A percentile compares a stretch with the other conserved stretches of the same genome.
phyloP scores from a whole-genome alignment of 2,888 invertebrate species.

The Agrotis segetum region DNA sequence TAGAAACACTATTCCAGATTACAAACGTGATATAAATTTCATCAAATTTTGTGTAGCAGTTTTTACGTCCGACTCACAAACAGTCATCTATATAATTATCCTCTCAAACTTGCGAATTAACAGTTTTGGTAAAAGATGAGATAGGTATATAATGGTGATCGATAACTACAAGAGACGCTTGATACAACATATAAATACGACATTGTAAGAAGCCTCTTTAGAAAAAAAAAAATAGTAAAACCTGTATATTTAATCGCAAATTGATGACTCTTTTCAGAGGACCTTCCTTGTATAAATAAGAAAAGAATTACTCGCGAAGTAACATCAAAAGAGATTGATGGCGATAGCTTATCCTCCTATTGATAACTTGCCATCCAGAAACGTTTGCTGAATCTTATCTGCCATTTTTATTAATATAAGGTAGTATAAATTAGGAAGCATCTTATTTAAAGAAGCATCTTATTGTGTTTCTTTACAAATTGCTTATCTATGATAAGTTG shows the following conservation, averaged over 20 bases:
- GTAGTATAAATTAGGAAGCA: conserved; percentile 16
- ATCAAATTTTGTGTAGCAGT: too few relatives aligned
- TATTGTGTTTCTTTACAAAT: too few relatives aligned
- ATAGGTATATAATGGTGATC: too few relatives aligned
- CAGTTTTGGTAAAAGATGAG: too few relatives aligned
- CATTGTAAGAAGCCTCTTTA: not conserved
- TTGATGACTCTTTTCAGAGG: conserved; percentile 21
- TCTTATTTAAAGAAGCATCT: too few relatives aligned
- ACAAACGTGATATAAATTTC: too few relatives aligned
- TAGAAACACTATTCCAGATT: too few relatives aligned
- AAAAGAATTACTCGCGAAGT: conserved; percentile 33
- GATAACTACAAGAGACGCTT: not conserved
- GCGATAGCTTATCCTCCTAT: conserved; percentile 36
- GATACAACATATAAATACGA: not conserved
- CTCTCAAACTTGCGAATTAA: too few relatives aligned
- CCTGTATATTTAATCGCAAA: conserved; percentile 11
- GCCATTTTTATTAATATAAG: conserved; percentile 39
- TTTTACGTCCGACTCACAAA: too few relatives aligned
- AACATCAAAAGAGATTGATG: conserved; percentile 29
- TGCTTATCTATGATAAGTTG: too few relatives aligned
- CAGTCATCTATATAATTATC: too few relatives aligned
- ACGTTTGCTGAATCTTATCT: conserved; percentile 51
- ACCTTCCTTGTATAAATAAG: conserved; percentile 25
- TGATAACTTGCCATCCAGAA: conserved; percentile 30
- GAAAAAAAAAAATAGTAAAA: conserved; percentile 2